Conservation (phyloP, 2,888 invertebrate species). For the Aplocera efformata region DNA sequence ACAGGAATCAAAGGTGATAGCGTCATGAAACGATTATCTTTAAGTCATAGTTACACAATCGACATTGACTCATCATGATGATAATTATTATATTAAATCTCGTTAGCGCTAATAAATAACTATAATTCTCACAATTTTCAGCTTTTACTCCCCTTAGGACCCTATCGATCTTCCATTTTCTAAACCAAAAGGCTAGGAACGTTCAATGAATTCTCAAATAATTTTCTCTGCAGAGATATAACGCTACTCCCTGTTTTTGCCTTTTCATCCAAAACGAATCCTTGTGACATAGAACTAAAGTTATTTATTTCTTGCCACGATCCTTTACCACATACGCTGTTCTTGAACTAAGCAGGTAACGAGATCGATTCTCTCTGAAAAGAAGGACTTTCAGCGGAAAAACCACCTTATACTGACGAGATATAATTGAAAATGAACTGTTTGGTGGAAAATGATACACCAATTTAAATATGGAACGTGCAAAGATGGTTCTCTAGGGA, state of each 20-base stretch:
- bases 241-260: conserved; percentile 49
- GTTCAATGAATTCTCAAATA: conserved; percentile 55
- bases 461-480: conserved; percentile 72
- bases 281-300: conserved; percentile 25
- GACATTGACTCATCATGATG: too few species aligned
- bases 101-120: too few species aligned
- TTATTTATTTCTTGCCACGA: conserved; percentile 27
- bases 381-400: conserved; percentile 27
- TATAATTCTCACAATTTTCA: too few species aligned
- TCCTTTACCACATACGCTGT: conserved; percentile 37
- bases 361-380: conserved; percentile 79
- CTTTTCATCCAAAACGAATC: conserved; percentile 32
- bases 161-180: conserved; percentile 38
- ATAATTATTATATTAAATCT: too few species aligned
- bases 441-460: conserved; percentile 51
- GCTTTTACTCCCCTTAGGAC: too few species aligned
- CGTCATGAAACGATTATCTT: too few species aligned
- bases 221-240: conserved; percentile 62
- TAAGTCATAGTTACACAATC: too few species aligned
- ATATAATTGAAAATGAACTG: conserved; percentile 36
- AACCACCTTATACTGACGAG: conserved; percentile 3
- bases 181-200: conserved; percentile 53
- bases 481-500: conserved; percentile 79
- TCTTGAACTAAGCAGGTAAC: conserved; percentile 37
- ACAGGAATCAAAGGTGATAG: too few species aligned